phyloP scores from a whole-genome alignment of 2,797 vertebrate species.

The Pteronotus mesoamericanus region DNA sequence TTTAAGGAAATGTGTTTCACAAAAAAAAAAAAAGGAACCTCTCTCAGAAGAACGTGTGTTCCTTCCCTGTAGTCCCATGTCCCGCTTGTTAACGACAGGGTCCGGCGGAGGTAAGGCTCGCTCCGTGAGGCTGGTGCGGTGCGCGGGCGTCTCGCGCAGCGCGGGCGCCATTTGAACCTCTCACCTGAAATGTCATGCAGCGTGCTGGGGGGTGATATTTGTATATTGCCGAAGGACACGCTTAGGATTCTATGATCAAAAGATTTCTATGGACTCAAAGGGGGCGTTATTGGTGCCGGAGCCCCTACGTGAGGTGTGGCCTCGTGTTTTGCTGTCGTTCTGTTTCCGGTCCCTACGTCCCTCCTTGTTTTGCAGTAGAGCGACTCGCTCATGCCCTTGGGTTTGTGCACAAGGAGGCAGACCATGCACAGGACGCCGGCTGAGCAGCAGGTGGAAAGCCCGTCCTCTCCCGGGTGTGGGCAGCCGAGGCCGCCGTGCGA shows the following conservation, averaged over 20 bases:
- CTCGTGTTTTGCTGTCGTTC: background rate
- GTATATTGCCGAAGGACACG: too few species aligned
- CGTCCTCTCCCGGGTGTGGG: accelerated
- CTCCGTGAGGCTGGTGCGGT: too few species aligned
- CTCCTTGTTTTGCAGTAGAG: too few species aligned
- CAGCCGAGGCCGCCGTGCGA: accelerated
- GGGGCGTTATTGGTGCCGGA: too few species aligned
- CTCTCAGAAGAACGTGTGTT: background rate
- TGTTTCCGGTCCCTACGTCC: accelerated
- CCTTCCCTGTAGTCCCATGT: background rate
- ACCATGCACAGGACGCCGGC: accelerated
- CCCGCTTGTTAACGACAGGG: background rate
- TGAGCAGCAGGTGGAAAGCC: accelerated
- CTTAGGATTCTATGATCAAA: too few species aligned
- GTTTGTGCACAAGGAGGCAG: background rate
- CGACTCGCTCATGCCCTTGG: accelerated
- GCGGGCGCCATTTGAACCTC: too few species aligned
- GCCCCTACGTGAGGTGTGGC: too few species aligned
- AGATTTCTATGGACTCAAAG: too few species aligned
- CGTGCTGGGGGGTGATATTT: too few species aligned
- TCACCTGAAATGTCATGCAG: too few species aligned
- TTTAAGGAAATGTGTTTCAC: background rate
- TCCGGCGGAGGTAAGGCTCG: too few species aligned
- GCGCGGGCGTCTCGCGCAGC: too few species aligned
- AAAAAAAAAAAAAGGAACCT: background rate